Conservation (phyloP, 2,797 vertebrate species). For the Dromococcyx pavoninus region DNA sequence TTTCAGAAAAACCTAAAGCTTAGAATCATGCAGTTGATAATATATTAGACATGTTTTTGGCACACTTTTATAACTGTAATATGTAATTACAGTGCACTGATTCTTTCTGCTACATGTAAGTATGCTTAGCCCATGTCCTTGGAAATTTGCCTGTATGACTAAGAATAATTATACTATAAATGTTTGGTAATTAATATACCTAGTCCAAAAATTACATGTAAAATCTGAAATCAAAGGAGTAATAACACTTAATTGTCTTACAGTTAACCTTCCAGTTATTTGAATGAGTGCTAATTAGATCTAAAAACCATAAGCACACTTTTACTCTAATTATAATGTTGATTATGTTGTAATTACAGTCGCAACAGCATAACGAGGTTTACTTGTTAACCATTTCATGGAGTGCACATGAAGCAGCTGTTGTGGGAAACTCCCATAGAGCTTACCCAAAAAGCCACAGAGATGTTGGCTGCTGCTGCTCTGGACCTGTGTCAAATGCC, state of each 20-base stretch:
- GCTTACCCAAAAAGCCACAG: background rate
- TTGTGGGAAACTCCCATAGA: background rate
- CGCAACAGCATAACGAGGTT: slow-evolving; percentile 25
- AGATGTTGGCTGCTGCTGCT: background rate
- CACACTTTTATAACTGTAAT: background rate
- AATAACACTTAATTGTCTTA: slow-evolving; percentile 61
- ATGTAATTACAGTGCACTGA: background rate
- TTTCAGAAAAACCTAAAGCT: background rate
- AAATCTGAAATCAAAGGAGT: slow-evolving; percentile 54
- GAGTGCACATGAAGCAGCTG: background rate
- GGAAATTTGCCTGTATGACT: slow-evolving; percentile 30
- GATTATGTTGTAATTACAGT: slow-evolving; percentile 50
- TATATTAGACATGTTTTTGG: background rate
- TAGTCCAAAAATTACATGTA: slow-evolving; percentile 21
- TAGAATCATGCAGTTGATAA: background rate
- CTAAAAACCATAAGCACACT: slow-evolving; percentile 42
- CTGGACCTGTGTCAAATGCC: background rate
- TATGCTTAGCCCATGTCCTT: background rate
- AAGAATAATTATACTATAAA: slow-evolving; percentile 38
- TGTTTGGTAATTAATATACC: slow-evolving; percentile 49
- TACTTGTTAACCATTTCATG: background rate
- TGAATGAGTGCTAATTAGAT: slow-evolving; percentile 62
- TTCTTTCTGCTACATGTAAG: slow-evolving; percentile 13
- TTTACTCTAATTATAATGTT: slow-evolving; percentile 35
- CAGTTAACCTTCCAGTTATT: slow-evolving; percentile 50